Conservation (phyloP, 2,113 vertebrate genomes). For the Nothoprocta pentlandii region DNA sequence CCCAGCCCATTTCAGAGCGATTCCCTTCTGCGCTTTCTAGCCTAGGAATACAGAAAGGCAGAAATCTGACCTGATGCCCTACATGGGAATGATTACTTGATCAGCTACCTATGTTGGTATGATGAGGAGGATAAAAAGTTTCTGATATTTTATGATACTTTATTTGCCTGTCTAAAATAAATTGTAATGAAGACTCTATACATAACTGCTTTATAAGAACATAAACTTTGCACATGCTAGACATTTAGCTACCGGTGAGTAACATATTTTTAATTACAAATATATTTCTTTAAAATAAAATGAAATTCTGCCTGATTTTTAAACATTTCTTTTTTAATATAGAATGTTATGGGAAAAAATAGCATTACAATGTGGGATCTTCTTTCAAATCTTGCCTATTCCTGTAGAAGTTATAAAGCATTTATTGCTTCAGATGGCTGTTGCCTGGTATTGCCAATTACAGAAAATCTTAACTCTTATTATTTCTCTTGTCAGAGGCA, state of each 20-base stretch:
- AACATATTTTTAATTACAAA: neutral
- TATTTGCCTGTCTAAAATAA: neutral
- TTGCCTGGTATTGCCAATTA: neutral
- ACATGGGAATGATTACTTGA: neutral
- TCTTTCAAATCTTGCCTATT: neutral
- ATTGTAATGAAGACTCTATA: neutral
- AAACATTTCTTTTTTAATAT: too few relatives aligned
- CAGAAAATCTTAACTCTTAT: neutral
- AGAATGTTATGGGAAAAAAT: neutral
- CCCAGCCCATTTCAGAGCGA: neutral
- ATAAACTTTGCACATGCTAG: too few relatives aligned
- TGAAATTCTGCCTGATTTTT: neutral
- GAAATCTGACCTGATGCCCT: neutral
- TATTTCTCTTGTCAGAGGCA: neutral
- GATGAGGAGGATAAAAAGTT: neutral
- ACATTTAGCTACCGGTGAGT: neutral
- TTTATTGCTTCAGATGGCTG: neutral
- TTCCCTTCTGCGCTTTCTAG: neutral
- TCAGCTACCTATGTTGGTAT: neutral
- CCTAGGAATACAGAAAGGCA: neutral
- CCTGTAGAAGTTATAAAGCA: neutral
- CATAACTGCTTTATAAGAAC: neutral
- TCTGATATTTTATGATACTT: neutral
- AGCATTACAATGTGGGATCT: neutral
- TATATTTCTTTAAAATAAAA: neutral